Conservation (phyloP, 2,797 vertebrate genomes). For the Eulemur coronatus region DNA sequence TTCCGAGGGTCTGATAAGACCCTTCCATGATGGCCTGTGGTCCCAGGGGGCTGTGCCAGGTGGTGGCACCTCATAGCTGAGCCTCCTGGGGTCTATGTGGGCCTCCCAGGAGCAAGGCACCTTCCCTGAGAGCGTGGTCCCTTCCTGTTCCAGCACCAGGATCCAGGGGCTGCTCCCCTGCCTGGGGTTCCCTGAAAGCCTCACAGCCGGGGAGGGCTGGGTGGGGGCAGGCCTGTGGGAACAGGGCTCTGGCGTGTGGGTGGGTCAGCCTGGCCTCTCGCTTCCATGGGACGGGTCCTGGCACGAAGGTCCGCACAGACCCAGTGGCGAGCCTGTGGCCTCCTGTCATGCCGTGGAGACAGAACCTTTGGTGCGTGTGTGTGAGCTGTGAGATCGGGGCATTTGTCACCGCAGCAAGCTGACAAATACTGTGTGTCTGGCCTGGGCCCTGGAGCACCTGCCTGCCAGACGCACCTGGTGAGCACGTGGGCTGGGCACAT, state of each 20-base stretch:
- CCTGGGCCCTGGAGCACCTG: neutral
- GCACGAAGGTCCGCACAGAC: too few species aligned
- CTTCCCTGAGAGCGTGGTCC: neutral
- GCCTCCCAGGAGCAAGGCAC: neutral
- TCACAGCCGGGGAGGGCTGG: neutral
- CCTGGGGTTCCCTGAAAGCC: too few species aligned
- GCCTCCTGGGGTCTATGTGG: neutral
- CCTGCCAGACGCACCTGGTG: neutral
- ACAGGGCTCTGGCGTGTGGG: neutral
- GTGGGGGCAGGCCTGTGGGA: neutral
- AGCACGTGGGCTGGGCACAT: neutral
- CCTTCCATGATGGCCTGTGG: neutral
- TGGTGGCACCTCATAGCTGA: too few species aligned
- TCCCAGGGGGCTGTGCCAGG: neutral
- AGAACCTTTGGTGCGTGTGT: neutral
- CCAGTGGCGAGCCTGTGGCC: neutral
- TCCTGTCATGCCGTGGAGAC: neutral
- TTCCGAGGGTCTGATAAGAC: neutral
- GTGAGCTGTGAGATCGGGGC: neutral
- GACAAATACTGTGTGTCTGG: neutral
- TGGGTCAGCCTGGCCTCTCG: too few species aligned
- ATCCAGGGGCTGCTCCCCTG: neutral
- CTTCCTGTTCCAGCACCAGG: neutral
- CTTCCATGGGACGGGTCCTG: neutral
- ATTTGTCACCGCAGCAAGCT: neutral